Base-by-base conservation (phyloP, 2,797 vertebrate species). In the Austrolebias charrua region DNA sequence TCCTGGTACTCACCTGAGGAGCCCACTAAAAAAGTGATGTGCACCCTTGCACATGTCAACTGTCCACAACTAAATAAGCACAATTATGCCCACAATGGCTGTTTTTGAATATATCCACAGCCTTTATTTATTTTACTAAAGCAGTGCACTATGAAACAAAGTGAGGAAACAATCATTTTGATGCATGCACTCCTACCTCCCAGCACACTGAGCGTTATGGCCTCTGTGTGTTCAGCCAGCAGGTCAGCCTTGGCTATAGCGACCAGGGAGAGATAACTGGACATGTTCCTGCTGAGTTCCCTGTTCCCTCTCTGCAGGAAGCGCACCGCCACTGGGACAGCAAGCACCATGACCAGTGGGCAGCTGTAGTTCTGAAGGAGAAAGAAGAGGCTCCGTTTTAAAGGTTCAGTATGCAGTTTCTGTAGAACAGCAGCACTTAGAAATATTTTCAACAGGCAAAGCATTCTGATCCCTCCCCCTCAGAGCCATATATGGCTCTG, bases 281-380 rank as follows among this genome's bases (percentile, higher is more conserved):
- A 96, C 96, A 99, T 96, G 86, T 96, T 98, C 64, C 95, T 93
- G 82, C 95, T 95, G 76, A 98, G 91, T 56, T 98, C 96, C 81
- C 88, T 93, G 71, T 92, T 96, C 38, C 95, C 94, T 69, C 93
- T 88, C 78, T 94, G 95, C 47, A 99, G 94, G 85, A 98, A 99
- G 10, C 92, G 95, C 81, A 98, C 95, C 0, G 97, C 97, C 11
- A 98, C 94, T 0, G 96, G 97, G 33, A 99, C 92, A 0, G 96
- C 97, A 56, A 98, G 75, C 4, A 87, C 93, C 96, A 97, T 98
- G 62, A 98, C 92, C 0, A 94, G 92, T 1, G 95, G 92, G 56
- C 75, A 91, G 60, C 92, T 95, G 89, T 98, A 98, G 82, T 98
- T 98, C 97, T 98, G 78, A 20, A 35, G 59, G 60, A 53, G 20